Conservation (phyloP, 2,113 vertebrate species). For the Scomber scombrus region DNA sequence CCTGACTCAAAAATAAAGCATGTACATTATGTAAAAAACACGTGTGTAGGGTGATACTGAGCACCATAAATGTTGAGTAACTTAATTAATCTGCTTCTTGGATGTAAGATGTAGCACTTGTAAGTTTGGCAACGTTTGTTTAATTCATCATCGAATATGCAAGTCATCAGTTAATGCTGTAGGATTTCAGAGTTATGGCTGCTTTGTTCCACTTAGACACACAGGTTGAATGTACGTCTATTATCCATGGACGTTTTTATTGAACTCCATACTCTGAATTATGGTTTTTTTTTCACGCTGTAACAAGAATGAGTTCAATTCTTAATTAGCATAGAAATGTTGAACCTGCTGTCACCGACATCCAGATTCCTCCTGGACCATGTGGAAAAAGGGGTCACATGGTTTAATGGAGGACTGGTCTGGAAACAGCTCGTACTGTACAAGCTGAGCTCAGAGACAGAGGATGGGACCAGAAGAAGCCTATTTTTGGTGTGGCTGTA, state of each 20-base stretch:
- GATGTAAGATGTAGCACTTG: neutral
- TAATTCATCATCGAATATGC: neutral
- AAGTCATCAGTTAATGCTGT: neutral
- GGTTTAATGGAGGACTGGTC: conserved; percentile 39
- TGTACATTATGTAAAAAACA: no score
- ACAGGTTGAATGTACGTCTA: neutral
- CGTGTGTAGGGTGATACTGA: no score
- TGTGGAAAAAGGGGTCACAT: conserved; percentile 31
- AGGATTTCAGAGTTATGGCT: neutral
- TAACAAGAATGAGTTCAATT: neutral
- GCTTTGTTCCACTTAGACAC: neutral
- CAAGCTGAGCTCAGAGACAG: conserved; percentile 17
- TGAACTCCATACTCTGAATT: no score
- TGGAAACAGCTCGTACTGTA: conserved; percentile 48
- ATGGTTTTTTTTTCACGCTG: neutral
- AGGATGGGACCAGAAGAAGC: conserved; percentile 58
- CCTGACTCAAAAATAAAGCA: neutral
- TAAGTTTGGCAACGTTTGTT: neutral
- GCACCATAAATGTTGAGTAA: no score
- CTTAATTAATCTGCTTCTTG: neutral
- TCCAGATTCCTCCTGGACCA: conserved; percentile 30
- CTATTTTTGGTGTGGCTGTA: neutral
- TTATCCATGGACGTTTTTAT: neutral
- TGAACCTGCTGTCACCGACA: conserved; percentile 21
- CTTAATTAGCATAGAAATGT: neutral